These are phyloP conservation scores for Sesamia inferens DNA, from an alignment of 2,888 invertebrate genomes.

Conservation along the genomic window DNA sequence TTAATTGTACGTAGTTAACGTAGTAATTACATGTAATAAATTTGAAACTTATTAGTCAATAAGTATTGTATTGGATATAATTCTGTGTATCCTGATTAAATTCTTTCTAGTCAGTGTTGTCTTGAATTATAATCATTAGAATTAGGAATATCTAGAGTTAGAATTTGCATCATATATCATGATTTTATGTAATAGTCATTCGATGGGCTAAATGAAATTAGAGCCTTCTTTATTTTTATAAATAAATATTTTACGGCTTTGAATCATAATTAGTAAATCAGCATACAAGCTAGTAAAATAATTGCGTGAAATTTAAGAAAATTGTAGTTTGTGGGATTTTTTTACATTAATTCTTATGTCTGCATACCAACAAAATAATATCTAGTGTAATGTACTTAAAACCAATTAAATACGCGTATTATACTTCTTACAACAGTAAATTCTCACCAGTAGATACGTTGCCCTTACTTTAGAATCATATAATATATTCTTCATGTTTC, in stretches of 20 bases:
- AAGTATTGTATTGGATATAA: not conserved
- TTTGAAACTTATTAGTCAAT: not conserved
- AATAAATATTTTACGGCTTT: not conserved
- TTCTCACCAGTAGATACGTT: not conserved
- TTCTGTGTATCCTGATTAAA: not conserved
- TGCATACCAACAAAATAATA: not conserved
- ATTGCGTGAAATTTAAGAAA: too few relatives aligned
- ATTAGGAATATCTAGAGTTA: not conserved
- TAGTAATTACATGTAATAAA: not conserved
- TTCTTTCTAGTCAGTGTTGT: not conserved
- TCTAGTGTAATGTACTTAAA: not conserved
- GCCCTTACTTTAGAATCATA: constrained; percentile 1
- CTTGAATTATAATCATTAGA: too few relatives aligned
- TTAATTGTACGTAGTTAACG: not conserved
- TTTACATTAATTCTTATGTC: not conserved
- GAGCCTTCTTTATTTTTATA: not conserved
- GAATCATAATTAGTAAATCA: not conserved
- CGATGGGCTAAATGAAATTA: not conserved
- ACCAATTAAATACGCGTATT: not conserved
- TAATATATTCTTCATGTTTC: too few relatives aligned
- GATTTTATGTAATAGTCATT: not conserved
- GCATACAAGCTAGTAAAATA: not conserved
- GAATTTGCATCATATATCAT: not conserved
- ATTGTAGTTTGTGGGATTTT: too few relatives aligned
- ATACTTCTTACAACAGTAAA: not conserved